These are phyloP conservation scores for Drosophila merina DNA, from an alignment of 2,888 invertebrate species.

Conservation along the genomic window DNA sequence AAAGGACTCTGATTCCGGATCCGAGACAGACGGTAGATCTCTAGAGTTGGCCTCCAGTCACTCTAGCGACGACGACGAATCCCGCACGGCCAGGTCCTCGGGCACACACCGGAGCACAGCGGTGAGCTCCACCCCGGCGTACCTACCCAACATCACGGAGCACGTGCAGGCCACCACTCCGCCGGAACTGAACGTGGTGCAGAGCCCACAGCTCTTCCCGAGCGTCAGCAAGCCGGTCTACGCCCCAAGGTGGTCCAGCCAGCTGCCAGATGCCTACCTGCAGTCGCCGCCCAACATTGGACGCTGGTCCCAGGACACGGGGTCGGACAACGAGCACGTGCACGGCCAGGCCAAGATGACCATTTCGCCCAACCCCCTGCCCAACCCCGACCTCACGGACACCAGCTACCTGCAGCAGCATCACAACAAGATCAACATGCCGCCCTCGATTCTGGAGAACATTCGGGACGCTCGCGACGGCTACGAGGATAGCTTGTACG, in stretches of 20 bases:
- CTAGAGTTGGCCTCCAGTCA: conserved; percentile 97
- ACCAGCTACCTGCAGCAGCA: conserved; percentile 86
- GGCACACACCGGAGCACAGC: conserved; percentile 84
- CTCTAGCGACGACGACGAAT: conserved; percentile 95
- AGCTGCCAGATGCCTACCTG: conserved; percentile 87
- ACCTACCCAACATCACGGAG: conserved; percentile 87
- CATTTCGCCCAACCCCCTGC: conserved; percentile 89
- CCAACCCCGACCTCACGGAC: conserved; percentile 91
- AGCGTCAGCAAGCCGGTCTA: conserved; percentile 87
- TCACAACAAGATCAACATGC: conserved; percentile 84
- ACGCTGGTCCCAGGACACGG: conserved; percentile 92
- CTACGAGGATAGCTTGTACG: conserved; percentile 81
- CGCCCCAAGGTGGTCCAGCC: conserved; percentile 88
- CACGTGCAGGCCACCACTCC: conserved; percentile 86
- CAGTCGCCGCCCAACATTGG: conserved; percentile 85
- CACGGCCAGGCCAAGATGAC: conserved; percentile 85
- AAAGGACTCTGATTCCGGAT: conserved; percentile 91
- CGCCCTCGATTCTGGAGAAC: conserved; percentile 86
- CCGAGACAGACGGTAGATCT: conserved; percentile 91
- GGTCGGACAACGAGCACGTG: conserved; percentile 88
- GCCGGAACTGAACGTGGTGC: conserved; percentile 87
- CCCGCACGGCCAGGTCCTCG: conserved; percentile 83
- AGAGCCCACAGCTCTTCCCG: conserved; percentile 89
- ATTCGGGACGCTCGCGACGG: conserved; percentile 86
- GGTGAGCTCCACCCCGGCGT: conserved; percentile 84